Evolutionary conservation across 2,797 vertebrate species (phyloP).

Genomic region (Muscicapa striata): DNA sequence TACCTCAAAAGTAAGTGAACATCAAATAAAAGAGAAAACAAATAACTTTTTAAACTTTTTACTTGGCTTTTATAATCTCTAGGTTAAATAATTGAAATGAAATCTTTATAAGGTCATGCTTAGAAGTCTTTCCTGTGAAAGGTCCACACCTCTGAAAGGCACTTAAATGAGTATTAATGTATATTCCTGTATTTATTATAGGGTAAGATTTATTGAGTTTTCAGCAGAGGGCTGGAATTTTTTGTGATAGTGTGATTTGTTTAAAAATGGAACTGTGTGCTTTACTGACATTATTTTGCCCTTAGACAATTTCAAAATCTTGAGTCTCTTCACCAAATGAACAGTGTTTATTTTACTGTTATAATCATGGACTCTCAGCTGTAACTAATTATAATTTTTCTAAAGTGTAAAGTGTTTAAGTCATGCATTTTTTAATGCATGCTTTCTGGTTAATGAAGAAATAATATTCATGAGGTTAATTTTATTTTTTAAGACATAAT

Average conservation of each 20-base stretch:
- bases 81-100: background rate
- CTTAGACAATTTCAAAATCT: background rate
- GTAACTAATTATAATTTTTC: background rate
- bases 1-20: background rate
- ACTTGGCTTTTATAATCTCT: background rate
- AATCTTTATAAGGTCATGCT: background rate
- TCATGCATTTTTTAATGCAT: background rate
- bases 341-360: constrained; percentile 11
- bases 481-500: background rate
- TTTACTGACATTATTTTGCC: background rate
- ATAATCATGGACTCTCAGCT: background rate
- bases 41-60: background rate
- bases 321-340: background rate
- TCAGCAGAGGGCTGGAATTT: background rate
- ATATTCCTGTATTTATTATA: background rate
- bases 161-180: background rate
- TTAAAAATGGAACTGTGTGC: background rate
- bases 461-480: background rate
- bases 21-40: background rate
- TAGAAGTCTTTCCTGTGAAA: background rate
- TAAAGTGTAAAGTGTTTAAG: background rate
- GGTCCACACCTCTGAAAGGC: background rate
- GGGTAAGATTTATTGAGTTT: background rate
- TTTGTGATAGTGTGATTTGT: background rate
- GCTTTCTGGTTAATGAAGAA: background rate